These are phyloP conservation scores for Scaptomyza montana DNA, from an alignment of 1,140 invertebrate species.

Conservation along the genomic window DNA sequence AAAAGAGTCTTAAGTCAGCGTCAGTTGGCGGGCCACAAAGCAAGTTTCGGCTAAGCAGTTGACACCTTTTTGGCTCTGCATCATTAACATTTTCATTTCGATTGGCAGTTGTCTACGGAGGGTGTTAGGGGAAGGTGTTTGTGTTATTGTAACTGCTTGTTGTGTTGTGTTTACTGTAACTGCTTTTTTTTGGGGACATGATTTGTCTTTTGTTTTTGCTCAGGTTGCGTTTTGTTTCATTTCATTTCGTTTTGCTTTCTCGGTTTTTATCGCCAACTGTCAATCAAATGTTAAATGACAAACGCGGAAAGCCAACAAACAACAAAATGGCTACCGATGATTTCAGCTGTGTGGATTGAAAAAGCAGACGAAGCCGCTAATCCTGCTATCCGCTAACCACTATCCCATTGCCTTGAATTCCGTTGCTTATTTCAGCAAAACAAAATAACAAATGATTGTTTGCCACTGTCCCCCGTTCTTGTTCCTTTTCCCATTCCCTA, in stretches of 20 bases:
- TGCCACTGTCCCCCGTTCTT: not conserved
- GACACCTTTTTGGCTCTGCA: constrained; percentile 59
- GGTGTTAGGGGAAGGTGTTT: constrained; percentile 1
- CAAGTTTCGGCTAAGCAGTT: constrained; percentile 58
- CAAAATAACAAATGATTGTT: constrained; percentile 75
- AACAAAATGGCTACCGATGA: constrained; percentile 65
- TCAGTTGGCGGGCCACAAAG: constrained; percentile 17
- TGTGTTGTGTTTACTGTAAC: constrained; percentile 28
- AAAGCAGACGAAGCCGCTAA: constrained; percentile 54
- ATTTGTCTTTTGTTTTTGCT: constrained; percentile 41
- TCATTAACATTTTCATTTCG: constrained; percentile 76
- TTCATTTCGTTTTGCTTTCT: constrained; percentile 7
- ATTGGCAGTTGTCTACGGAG: constrained; percentile 22
- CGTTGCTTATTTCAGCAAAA: constrained; percentile 58
- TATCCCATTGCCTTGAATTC: constrained; percentile 52
- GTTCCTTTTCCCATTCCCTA: not conserved
- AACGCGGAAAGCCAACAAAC: constrained; percentile 49
- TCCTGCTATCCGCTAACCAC: constrained; percentile 29
- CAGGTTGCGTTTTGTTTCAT: constrained; percentile 29
- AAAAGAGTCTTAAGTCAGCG: constrained; percentile 30
- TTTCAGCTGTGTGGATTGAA: constrained; percentile 56
- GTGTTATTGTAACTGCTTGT: constrained; percentile 19
- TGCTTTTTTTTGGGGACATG: constrained; percentile 28
- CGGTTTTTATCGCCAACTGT: constrained; percentile 65
- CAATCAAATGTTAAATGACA: constrained; percentile 76